Conservation (phyloP, 2,113 vertebrate genomes). For the Podarcis raffonei region DNA sequence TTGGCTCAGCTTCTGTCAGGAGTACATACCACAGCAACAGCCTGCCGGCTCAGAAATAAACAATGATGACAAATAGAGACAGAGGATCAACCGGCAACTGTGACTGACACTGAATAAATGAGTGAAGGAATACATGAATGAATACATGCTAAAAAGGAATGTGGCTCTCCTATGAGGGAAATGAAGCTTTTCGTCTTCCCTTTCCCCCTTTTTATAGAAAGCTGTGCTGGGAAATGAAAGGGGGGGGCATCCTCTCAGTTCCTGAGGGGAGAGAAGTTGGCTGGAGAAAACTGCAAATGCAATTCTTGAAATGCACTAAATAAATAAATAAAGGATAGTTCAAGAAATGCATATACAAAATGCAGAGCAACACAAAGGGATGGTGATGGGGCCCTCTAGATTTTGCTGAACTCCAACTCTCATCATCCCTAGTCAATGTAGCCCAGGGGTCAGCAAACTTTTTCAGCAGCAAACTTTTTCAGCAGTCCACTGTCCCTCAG, state of each 20-base stretch:
- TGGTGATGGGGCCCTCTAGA: no score
- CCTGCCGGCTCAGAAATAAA: background rate
- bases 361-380: background rate
- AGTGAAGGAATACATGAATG: conserved; percentile 3
- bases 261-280: background rate
- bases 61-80: background rate
- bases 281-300: background rate
- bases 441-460: no score
- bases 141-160: background rate
- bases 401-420: no score
- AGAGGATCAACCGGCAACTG: background rate
- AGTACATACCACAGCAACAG: background rate
- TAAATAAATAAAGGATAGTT: no score
- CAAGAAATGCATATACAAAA: no score
- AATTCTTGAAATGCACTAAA: background rate
- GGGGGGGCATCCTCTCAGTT: no score
- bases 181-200: background rate
- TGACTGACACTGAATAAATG: conserved; percentile 13
- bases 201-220: background rate
- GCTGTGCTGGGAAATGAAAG: background rate
- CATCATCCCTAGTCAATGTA: no score
- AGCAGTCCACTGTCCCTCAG: no score
- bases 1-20: background rate
- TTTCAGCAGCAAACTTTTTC: no score
- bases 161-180: background rate